Conservation (phyloP, 1,140 invertebrate genomes). For the Trichonephila inaurata region DNA sequence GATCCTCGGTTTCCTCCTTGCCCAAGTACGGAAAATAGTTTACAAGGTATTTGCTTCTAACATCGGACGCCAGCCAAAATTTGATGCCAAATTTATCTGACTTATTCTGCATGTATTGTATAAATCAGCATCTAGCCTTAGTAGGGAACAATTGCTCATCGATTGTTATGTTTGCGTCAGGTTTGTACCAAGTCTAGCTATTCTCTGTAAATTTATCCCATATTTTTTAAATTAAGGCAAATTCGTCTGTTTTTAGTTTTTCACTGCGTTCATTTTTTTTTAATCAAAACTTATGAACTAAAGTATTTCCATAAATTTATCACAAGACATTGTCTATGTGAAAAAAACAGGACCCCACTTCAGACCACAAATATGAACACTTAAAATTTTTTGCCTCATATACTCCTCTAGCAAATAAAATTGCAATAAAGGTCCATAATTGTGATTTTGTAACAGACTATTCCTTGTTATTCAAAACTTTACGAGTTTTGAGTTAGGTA, state of each 20-base stretch:
- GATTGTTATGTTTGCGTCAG: conserved; percentile 53
- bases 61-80: conserved; percentile 6
- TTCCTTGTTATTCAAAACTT: neutral
- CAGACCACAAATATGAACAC: neutral
- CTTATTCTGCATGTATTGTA: neutral
- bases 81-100: no score
- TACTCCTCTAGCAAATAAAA: conserved; percentile 3
- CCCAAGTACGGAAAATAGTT: no score
- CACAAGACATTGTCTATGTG: conserved; percentile 7
- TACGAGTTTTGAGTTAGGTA: neutral
- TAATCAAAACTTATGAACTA: conserved; percentile 66
- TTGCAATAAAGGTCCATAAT: neutral
- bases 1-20: no score
- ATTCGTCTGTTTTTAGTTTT: conserved; percentile 49
- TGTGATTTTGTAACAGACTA: neutral
- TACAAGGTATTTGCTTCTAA: conserved; percentile 70
- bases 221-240: conserved; percentile 55
- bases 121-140: conserved; percentile 44
- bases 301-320: conserved; percentile 43
- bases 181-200: conserved; percentile 65
- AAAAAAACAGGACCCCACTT: conserved; percentile 4
- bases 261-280: conserved; percentile 30
- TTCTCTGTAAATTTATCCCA: conserved; percentile 75
- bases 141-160: conserved; percentile 75
- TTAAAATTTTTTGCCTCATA: no score